These are phyloP conservation scores for Eueremaeus valkanovi DNA, from an alignment of 2,888 invertebrate species.

Conservation along the genomic window DNA sequence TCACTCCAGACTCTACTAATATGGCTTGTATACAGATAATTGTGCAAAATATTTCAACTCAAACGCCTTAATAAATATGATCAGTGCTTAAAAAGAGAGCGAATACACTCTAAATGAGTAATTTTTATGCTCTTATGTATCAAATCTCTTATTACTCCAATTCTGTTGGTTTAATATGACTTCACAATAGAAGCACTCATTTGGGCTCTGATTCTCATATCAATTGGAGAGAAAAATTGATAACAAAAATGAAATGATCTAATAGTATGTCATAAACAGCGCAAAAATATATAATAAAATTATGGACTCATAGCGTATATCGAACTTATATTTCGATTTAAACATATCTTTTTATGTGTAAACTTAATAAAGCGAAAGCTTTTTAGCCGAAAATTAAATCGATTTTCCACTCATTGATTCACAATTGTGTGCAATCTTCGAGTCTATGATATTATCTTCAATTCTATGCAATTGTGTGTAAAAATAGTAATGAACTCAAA, in stretches of 20 bases:
- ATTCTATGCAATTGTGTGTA: slow-evolving; percentile 6
- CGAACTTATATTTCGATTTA: not conserved
- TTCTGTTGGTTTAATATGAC: not conserved
- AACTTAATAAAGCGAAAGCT: not conserved
- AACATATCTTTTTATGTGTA: not conserved
- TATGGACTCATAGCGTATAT: not conserved
- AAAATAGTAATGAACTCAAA: not conserved
- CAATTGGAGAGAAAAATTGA: not conserved
- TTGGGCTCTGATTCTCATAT: not conserved
- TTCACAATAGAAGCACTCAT: not conserved
- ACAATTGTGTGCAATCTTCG: not conserved
- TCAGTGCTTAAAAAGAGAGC: not conserved
- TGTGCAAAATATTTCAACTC: not conserved
- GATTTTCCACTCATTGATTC: slow-evolving; percentile 3
- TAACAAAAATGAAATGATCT: not conserved
- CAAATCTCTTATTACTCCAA: not conserved
- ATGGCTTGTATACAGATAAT: not conserved
- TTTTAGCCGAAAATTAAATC: not conserved
- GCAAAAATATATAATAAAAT: not conserved
- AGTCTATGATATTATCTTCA: not conserved
- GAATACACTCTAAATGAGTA: not conserved
- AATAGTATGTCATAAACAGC: not conserved
- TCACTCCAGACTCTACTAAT: no score
- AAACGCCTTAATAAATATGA: not conserved
- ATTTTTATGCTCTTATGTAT: not conserved